Conservation (phyloP, 2,888 invertebrate genomes). For the Tinea semifulvella region DNA sequence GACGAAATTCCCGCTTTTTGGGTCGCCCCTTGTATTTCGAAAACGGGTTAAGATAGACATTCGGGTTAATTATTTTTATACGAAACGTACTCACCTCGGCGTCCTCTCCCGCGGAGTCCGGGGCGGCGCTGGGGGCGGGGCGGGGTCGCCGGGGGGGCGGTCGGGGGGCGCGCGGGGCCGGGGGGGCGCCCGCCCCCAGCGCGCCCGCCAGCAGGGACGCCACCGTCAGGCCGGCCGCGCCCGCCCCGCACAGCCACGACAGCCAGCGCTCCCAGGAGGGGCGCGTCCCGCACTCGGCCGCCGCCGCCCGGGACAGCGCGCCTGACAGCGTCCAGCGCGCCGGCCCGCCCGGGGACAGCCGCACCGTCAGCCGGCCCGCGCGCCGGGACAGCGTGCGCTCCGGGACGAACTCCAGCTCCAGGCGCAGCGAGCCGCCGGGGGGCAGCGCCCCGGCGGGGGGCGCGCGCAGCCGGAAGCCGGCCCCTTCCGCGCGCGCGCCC, state of each 20-base stretch:
- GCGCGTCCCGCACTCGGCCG: slow-evolving; percentile 37
- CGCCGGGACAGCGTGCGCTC: slow-evolving; percentile 1
- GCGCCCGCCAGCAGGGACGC: slow-evolving; percentile 18
- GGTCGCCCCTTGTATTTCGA: no score
- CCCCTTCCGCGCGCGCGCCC: background rate
- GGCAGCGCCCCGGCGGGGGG: background rate
- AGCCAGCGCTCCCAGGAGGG: slow-evolving; percentile 49
- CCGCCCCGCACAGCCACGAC: slow-evolving; percentile 33
- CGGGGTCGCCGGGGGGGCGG: slow-evolving; percentile 30
- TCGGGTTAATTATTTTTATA: no score
- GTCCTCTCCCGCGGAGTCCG: no score
- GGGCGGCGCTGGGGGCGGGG: slow-evolving; percentile 23
- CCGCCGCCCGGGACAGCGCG: slow-evolving; percentile 28
- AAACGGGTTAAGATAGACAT: no score
- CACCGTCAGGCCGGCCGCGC: slow-evolving; percentile 26
- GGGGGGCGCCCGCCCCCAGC: slow-evolving; percentile 35
- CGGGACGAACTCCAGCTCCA: background rate
- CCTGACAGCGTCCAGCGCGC: slow-evolving; percentile 21
- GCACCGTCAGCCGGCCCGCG: slow-evolving; percentile 16
- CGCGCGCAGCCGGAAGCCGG: slow-evolving; percentile 2
- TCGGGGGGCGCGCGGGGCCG: slow-evolving; percentile 43
- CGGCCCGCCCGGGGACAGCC: slow-evolving; percentile 44
- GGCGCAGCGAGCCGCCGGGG: background rate
- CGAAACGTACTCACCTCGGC: no score
- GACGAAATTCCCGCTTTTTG: no score